These are phyloP conservation scores for Mya arenaria DNA, from an alignment of 1,140 invertebrate species.

Conservation along the genomic window DNA sequence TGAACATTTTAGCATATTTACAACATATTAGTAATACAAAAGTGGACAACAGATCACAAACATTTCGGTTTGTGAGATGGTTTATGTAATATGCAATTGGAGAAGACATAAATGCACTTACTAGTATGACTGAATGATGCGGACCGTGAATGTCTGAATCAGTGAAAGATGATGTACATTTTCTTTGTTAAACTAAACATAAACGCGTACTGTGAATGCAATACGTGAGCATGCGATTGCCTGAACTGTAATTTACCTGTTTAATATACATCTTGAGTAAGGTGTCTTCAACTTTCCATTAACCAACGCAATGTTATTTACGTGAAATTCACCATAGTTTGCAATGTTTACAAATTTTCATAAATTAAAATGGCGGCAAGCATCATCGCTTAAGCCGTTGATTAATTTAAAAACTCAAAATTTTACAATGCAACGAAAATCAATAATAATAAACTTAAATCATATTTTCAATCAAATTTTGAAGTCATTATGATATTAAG, in stretches of 20 bases:
- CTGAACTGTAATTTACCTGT: constrained; percentile 58
- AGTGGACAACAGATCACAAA: no score
- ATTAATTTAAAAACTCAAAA: no score
- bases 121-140: neutral
- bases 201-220: neutral
- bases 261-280: constrained; percentile 71
- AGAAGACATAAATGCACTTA: neutral
- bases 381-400: no score
- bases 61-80: no score
- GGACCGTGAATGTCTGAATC: neutral
- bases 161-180: neutral
- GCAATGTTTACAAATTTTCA: neutral
- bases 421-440: no score
- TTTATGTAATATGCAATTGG: neutral
- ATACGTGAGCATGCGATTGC: neutral
- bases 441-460: no score
- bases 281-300: neutral
- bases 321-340: neutral
- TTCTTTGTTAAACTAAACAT: neutral
- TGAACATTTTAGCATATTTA: no score
- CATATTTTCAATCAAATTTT: no score
- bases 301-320: constrained; percentile 17
- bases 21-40: no score
- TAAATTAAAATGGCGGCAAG: constrained; percentile 31
- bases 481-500: no score